Evolutionary conservation across 2,113 vertebrate genomes (phyloP), one percentile per base, ranked within the genome.

Genomic region (Elephas maximus): DNA sequence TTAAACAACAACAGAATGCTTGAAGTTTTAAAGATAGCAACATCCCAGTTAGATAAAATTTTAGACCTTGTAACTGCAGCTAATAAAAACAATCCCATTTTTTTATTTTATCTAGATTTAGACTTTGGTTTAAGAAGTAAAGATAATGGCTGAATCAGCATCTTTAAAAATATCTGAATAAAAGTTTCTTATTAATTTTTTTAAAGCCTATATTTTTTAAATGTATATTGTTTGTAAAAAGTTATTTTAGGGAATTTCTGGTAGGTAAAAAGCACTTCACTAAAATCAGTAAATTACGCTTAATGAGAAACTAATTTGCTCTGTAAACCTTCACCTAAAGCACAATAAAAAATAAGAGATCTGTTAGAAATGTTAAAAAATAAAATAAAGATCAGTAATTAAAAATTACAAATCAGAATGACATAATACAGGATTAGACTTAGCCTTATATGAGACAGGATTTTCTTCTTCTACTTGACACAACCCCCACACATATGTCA

Each of bases 381-480:
- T 6, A 48, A 48, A 48, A 7, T 48, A 48, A 48, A 48, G 48
- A 48, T 9, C 48, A 48, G 48, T 48, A 48, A 48, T 48, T 48
- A 48, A 96, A 90, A 17, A 95, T 76, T 88, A 45, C 92, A 80
- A 87, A 60, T 82, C 10, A 92, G n/a, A 91, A 93, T 48, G 48
- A 93, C 26, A 81, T 80, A 69, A 20, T 45, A 84, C 2, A 91
- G 44, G n/a, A 93, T 93, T 86, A 74, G 60, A 90, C 44, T 14
- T 48, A 91, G 73, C 23, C 53, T 91, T 94, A 45, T 6, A 53
- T 30, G 17, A 91, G 88, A 92, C 6, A 90, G 23, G 51, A 82
- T 86, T 95, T 94, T 90, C 89, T 94, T 90, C 89, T 94, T 95
- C 51, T 96, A 88, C 60, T 94, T 91, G 76, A 95, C 71, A 95